Base-by-base conservation (phyloP, 92 coral and sea anemone species). In the Parazoanthus darwini region DNA sequence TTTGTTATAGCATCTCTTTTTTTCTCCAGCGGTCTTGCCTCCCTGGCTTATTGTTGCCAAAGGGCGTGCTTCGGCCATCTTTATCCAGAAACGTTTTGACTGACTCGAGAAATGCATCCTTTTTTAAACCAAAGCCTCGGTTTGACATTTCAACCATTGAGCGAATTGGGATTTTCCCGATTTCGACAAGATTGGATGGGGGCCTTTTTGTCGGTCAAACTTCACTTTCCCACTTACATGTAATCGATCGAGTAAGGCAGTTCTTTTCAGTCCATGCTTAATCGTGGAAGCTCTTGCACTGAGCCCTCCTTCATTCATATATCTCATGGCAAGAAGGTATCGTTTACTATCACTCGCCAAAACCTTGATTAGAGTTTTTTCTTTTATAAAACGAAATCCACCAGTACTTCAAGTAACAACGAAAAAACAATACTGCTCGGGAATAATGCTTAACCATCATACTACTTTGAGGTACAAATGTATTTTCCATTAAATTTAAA, bases 1-100 rank as follows among this genome's bases (percentile, higher is more conserved):
- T 81, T 81, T 37, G 92, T 85, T 38, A 82, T 92, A 4, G 65
- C 44, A 15, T 82, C 90, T 14, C 88, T 38, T 86, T 92, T 86
- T 44, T 85, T 89, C 63, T 86, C 87, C 75, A 89, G 89, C 14
- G 89, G 91, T n/a, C 91, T 71, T 71, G 76, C 37, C 56, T 90
- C 74, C 91, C 66, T 71, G 76, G 76, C 76, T 71, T 70, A 70
- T 91, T 91, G 87, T 79, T 74, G 74, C 81, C 39, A 84, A 91
- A 85, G 1, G 91, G 89, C 10, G 88, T 89, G 42, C 76, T 29
- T 29, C 33, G 33, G 33, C 33, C 33, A 29, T 29, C 33, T 29
- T 29, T 29, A 29, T 29, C 33, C 33, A 29, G 33, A 29, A 29
- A 29, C 33, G 33, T 29, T 29, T 29, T 29, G 33, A 29, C 33